Evolutionary conservation across 2,888 invertebrate genomes (phyloP), one percentile per base, ranked within the genome.

Genomic region (Graphium colonna): DNA sequence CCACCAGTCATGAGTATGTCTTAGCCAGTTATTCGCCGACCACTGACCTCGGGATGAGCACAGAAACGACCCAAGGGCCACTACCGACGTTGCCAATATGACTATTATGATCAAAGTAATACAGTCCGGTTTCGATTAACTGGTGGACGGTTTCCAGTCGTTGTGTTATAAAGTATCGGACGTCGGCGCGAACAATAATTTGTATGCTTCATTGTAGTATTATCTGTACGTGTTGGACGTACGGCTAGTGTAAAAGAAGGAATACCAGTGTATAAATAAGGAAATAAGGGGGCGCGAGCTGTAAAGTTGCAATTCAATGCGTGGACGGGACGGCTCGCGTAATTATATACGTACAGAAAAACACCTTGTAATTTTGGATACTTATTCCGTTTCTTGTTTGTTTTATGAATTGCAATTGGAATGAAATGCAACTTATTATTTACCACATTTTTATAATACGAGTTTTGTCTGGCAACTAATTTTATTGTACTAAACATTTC

Each of bases 1-100:
- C 81, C 82, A 85, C 84, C 83, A 87, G 88, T 86, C 87, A 87
- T 86, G 87, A 87, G 83, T 86, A 84, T 84, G 88, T 86, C 87
- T 89, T 81, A 80, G 73, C 84, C 68, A 85, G 86, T 85, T 88
- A 84, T 88, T 77, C 83, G 79, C 82, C 86, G 85, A 87, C 81
- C 87, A 83, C 82, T 88, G 87, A 87, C 86, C 86, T 68, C 71
- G 56, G 51, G 51, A 63, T 59, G 58, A 71, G 73, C 69, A 66
- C 62, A 61, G 75, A 75, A 85, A 81, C 65, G 69, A 63, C 72
- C 21, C 68, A 61, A 65, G 59, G 54, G 59, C 56, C 52, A 9
- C 33, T 52, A 45, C 51, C 56, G 56, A 28, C 44, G 46, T 42
- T 42, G 53, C 52, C 31, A 74, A 58, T 60, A 55, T 59, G 26